Base-by-base conservation (phyloP, 2,888 invertebrate genomes). In the Dasysyrphus tricinctus region DNA sequence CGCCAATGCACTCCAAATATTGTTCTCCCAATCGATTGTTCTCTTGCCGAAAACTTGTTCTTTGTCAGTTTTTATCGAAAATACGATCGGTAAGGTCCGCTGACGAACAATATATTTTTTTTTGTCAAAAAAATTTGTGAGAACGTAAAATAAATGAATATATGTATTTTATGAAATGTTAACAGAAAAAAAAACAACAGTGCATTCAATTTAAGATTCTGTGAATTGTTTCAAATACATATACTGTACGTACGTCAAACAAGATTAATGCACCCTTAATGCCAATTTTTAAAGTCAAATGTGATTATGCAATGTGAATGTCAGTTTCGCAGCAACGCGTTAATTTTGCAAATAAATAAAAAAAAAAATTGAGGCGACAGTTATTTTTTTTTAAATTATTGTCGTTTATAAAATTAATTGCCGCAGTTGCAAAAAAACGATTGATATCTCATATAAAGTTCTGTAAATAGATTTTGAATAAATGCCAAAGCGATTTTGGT, bases 11-110 rank as follows among this genome's bases (percentile, higher is more conserved):
- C 78, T 75, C 63, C 57, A 73, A 80, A 73, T 24, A 24, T 70
- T 37, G 12, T 47, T 69, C 59, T 69, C 57, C 54, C 77, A 57
- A 67, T 29, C 78, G 61, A 79, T 86, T 82, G 81, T 79, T 86
- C 82, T 79, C 78, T 72, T 65, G 37, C 12, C 42, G 59, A 74
- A 65, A 49, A 12, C 51, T 24, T 65, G 63, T 82, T 39, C 39
- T 61, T 61, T 76, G 72, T 67, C 82, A 86, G 86, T 86, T 86
- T 86, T 79, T 86, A 82, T 82, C 79, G 86, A 86, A 81, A 54
- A 86, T 72, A 86, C 81, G 86, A 86, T 86, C 86, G 67, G 86
- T 79, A 39, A 86, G 75, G 86, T 75, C 61, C 86, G 70, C 74
- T 78, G 44, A 49, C 39, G 61, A 82, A 75, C 5, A 75, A 67